Evolutionary conservation across 2,797 vertebrate genomes (phyloP).

Genomic region (Aeoliscus strigatus): DNA sequence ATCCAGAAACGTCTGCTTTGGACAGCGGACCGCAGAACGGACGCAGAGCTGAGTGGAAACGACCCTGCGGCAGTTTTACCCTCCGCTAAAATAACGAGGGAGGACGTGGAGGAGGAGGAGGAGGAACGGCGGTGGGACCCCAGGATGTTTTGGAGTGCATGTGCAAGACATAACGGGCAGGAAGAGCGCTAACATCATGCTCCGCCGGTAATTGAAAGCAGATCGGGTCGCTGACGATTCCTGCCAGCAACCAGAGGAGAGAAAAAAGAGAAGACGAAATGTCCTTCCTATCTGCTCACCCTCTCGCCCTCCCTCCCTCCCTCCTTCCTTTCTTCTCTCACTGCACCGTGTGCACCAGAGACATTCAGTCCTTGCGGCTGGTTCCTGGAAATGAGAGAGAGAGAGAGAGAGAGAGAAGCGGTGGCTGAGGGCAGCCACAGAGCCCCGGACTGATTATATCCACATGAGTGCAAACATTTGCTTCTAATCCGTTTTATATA

Average conservation of each 20-base stretch:
- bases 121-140: slow-evolving; percentile 62
- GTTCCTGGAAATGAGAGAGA: slow-evolving; percentile 67
- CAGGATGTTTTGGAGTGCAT: slow-evolving; percentile 76
- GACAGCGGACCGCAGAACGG: too few species aligned
- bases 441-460: slow-evolving; percentile 73
- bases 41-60: slow-evolving; percentile 50
- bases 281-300: slow-evolving; percentile 40
- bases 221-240: slow-evolving; percentile 63
- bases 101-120: slow-evolving; percentile 13
- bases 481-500: slow-evolving; percentile 77
- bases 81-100: slow-evolving; percentile 26
- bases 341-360: slow-evolving; percentile 59
- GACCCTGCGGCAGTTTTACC: slow-evolving; percentile 41
- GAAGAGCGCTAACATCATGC: slow-evolving; percentile 76
- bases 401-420: too few species aligned
- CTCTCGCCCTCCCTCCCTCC: slow-evolving; percentile 11
- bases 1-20: too few species aligned
- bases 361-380: slow-evolving; percentile 60
- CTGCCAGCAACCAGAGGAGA: slow-evolving; percentile 55
- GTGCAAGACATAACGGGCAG: slow-evolving; percentile 75
- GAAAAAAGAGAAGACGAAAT: slow-evolving; percentile 41
- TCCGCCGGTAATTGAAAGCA: slow-evolving; percentile 77
- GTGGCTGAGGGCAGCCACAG: slow-evolving; percentile 61
- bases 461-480: slow-evolving; percentile 78
- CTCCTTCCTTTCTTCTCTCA: slow-evolving; percentile 27